A percentile compares a stretch with the other conserved stretches of the same genome.
These are phyloP conservation scores for Rhingia rostrata DNA, from an alignment of 2,888 invertebrate genomes.

Conservation along the genomic window DNA sequence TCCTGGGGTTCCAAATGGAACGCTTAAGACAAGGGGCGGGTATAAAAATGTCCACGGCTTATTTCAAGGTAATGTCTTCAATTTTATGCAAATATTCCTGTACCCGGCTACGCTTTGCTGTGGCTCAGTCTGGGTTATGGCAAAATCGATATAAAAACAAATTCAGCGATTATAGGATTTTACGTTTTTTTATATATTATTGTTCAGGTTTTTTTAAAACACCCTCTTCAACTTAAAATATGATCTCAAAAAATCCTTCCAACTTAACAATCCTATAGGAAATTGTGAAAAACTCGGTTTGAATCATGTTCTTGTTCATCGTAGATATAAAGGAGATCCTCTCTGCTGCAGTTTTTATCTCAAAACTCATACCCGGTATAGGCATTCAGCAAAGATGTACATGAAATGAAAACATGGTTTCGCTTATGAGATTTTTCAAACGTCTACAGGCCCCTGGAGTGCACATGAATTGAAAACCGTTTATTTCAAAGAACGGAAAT, in stretches of 20 bases:
- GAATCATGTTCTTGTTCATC: background rate
- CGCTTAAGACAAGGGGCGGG: too few relatives aligned
- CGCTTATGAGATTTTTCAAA: slow-evolving; percentile 40
- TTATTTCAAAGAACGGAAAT: background rate
- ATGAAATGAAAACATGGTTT: slow-evolving; percentile 30
- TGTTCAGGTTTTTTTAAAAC: too few relatives aligned
- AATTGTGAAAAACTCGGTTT: background rate
- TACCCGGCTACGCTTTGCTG: too few relatives aligned
- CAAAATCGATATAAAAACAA: too few relatives aligned
- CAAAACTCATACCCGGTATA: background rate
- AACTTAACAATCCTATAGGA: background rate
- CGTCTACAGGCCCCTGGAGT: slow-evolving; percentile 17
- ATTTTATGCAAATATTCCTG: too few relatives aligned
- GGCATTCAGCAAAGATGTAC: background rate
- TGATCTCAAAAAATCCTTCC: background rate
- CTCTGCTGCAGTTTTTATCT: background rate
- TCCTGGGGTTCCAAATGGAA: too few relatives aligned
- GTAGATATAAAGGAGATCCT: background rate
- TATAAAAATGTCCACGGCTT: too few relatives aligned
- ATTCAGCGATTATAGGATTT: too few relatives aligned
- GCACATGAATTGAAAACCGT: background rate
- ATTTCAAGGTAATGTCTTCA: too few relatives aligned
- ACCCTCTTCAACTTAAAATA: background rate
- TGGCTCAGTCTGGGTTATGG: too few relatives aligned
- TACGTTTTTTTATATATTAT: too few relatives aligned